Evolutionary conservation across 2,113 vertebrate genomes (phyloP), one percentile per base, ranked within the genome.

Genomic region (Trichechus manatus): DNA sequence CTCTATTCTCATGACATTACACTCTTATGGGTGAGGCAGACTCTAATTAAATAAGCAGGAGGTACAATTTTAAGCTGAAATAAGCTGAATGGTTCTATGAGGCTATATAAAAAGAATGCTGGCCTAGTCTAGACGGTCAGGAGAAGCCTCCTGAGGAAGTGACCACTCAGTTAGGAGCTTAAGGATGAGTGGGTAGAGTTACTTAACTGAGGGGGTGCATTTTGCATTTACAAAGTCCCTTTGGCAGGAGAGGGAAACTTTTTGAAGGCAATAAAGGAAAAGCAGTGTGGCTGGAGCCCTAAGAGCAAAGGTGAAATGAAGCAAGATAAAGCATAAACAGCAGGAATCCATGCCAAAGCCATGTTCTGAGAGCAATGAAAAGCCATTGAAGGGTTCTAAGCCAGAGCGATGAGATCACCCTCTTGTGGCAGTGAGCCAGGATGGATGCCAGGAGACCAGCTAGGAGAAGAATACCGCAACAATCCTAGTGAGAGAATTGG

Each of bases 151-250:
- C 6, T 39, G 39, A 42, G 44, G 23, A 77, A 72, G 15, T 44
- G 17, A 50, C 14, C n/a, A 44, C 33, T 5, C 36, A 22, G 22
- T 1, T 90, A 42, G n/a, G n/a, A 63, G 22, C 6, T 42, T 82
- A 53, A 56, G 36, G 50, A 44, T 42, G 33, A 70, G 13, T n/a
- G 17, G 59, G 33, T 56, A 39, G 50, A 88, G 15, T 47, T 42
- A 91, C n/a, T 27, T 11, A 79, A 56, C 4, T 11, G 66, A 82
- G 27, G 7, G 29, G 31, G 5, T 33, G 5, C 27, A 20, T 93
- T 89, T 89, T 89, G 33, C 36, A 68, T 91, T 70, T 53, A 82
- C 11, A 36, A 87, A 93, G 70, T 39, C 77, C n/a, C 72, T 80
- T 31, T 64, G 59, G 29, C 56, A 42, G 59, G 36, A 64, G 72